These are phyloP conservation scores for Oryctes rhinoceros DNA, from an alignment of 1,140 invertebrate species.

Conservation along the genomic window DNA sequence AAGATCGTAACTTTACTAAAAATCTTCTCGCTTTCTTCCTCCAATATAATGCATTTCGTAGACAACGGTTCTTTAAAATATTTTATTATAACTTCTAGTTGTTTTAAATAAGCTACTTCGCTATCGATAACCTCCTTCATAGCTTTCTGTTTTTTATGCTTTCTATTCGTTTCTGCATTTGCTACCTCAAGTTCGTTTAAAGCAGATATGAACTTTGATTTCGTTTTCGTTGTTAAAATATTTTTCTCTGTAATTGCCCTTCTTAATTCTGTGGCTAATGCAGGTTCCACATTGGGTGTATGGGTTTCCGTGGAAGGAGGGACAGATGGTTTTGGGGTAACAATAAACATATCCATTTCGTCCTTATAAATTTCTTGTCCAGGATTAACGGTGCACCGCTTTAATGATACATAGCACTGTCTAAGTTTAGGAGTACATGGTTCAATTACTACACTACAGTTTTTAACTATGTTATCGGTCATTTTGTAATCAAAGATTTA, in stretches of 20 bases:
- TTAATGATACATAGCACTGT: conserved; percentile 25
- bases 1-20: conserved; percentile 77
- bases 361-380: background rate
- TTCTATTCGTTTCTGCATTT: conserved; percentile 61
- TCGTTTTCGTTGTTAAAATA: conserved; percentile 69
- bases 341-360: background rate
- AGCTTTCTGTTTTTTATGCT: conserved; percentile 64
- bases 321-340: background rate
- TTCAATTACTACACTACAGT: conserved; percentile 27
- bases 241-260: conserved; percentile 69
- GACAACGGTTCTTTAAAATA: conserved; percentile 74
- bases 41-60: conserved; percentile 66
- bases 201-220: conserved; percentile 66
- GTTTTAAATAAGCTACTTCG: conserved; percentile 74
- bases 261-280: conserved; percentile 68
- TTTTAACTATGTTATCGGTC: conserved; percentile 6
- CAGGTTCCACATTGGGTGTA: conserved; percentile 63
- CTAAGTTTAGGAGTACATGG: conserved; percentile 28
- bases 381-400: background rate
- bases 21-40: conserved; percentile 64
- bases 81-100: conserved; percentile 73
- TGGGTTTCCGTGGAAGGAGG: conserved; percentile 39
- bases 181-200: conserved; percentile 63
- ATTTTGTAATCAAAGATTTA: background rate
- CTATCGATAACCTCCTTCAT: conserved; percentile 76